phyloP scores from a whole-genome alignment of 2,888 invertebrate species.

The Hymenopus coronatus region DNA sequence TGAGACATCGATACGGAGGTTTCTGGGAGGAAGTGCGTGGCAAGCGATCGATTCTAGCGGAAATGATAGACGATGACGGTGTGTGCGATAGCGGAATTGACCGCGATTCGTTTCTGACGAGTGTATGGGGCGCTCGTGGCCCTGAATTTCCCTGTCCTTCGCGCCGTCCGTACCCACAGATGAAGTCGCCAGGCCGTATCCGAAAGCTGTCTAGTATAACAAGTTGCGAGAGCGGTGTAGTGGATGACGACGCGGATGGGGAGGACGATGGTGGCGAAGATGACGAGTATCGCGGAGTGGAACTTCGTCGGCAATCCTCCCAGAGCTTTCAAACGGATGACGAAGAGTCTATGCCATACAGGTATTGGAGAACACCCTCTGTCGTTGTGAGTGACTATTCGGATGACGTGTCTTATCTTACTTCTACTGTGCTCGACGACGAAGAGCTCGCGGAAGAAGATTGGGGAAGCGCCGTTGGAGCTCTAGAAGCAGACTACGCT shows the following conservation, averaged over 20 bases:
- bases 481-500: constrained; percentile 53
- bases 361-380: constrained; percentile 75
- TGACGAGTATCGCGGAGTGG: neutral
- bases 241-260: neutral
- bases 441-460: constrained; percentile 53
- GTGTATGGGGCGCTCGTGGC: neutral
- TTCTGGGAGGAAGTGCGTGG: neutral
- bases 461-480: constrained; percentile 34
- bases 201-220: constrained; percentile 3
- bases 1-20: neutral
- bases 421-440: constrained; percentile 57
- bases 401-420: constrained; percentile 55
- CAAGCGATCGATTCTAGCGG: neutral
- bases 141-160: neutral
- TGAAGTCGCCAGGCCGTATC: neutral
- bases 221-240: constrained; percentile 12
- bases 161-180: neutral
- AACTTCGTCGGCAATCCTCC: constrained; percentile 31
- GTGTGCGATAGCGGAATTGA: constrained; percentile 3
- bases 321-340: constrained; percentile 30
- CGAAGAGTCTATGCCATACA: constrained; percentile 21
- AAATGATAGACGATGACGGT: neutral
- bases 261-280: neutral
- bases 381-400: constrained; percentile 87
- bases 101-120: neutral